Conservation (phyloP, 2,888 invertebrate species). For the Tetrapedia diversipes region DNA sequence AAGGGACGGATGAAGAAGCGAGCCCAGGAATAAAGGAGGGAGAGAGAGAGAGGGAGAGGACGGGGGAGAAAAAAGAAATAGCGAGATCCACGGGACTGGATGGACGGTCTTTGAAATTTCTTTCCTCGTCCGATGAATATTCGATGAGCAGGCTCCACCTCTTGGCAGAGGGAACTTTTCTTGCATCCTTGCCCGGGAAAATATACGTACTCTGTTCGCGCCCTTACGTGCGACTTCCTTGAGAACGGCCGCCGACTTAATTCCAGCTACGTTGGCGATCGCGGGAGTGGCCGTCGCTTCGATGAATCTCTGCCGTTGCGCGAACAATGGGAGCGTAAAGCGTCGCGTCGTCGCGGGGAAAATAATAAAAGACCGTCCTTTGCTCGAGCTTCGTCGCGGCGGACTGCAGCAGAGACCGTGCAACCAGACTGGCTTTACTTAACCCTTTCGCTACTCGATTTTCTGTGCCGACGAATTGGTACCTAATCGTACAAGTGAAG, state of each 20-base stretch:
- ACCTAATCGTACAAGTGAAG: too few species aligned
- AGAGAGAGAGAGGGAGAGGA: background rate
- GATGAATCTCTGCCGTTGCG: constrained; percentile 25
- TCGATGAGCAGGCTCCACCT: constrained; percentile 50
- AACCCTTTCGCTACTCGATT: too few species aligned
- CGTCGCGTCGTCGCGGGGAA: constrained; percentile 2
- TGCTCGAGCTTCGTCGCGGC: background rate
- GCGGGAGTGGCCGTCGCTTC: constrained; percentile 33
- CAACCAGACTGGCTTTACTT: background rate
- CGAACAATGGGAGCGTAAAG: constrained; percentile 19
- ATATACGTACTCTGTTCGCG: constrained; percentile 43
- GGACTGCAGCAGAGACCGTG: background rate
- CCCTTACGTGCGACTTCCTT: constrained; percentile 24
- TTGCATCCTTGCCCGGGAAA: constrained; percentile 37
- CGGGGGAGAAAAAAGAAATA: constrained; percentile 17
- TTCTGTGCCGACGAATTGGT: too few species aligned
- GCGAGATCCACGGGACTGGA: constrained; percentile 40
- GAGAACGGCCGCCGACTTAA: constrained; percentile 44
- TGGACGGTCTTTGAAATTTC: constrained; percentile 54
- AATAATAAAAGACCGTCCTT: constrained; percentile 11
- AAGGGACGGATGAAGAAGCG: too few species aligned
- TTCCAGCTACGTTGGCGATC: constrained; percentile 50
- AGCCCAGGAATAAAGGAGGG: background rate
- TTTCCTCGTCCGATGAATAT: constrained; percentile 54
- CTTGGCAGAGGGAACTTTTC: constrained; percentile 45